Percentiles rank a stretch among this genome's conserved stretches.
Conservation (phyloP, 2,113 vertebrate species). For the mouse (Mus musculus) region GRCm39 chr2:104338501-104339000, state of each 20-base stretch:
- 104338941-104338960: neutral
- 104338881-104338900: neutral
- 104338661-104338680: neutral
- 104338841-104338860: neutral
- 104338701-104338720: neutral
- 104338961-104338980: neutral
- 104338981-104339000: neutral
- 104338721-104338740: neutral
- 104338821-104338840: neutral
- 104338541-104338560: neutral
- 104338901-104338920: neutral
- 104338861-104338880: neutral
- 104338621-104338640: neutral
- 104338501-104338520: neutral
- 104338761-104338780: neutral
- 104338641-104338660: constrained; percentile 1
- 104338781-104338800: neutral
- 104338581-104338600: neutral
- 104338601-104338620: neutral
- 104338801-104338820: neutral
- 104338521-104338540: neutral
- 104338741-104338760: neutral
- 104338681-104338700: neutral
- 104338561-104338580: neutral
- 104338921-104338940: neutral